Evolutionary conservation across 2,888 invertebrate genomes (phyloP).

Genomic region (Hypsopygia costalis): DNA sequence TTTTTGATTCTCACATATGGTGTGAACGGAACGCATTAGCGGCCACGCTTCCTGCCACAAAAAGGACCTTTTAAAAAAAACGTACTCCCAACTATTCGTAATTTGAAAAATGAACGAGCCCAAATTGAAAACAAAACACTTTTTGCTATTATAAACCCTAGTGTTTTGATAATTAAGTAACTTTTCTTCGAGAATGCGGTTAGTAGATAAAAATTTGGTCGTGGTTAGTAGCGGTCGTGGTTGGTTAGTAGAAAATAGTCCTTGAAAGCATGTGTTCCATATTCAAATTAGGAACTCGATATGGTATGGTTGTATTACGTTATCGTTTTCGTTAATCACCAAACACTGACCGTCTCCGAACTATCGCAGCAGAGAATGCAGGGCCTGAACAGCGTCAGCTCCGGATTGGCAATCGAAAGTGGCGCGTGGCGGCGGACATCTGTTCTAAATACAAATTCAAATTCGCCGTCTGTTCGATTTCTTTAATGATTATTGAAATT

Average conservation of each 20-base stretch:
- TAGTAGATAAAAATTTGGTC: too few relatives aligned
- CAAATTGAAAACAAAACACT: constrained; percentile 16
- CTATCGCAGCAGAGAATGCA: constrained; percentile 13
- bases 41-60: constrained; percentile 48
- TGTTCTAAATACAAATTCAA: constrained; percentile 48
- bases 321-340: constrained; percentile 13
- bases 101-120: constrained; percentile 45
- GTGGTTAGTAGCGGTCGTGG: too few relatives aligned
- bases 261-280: constrained; percentile 40
- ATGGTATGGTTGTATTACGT: constrained; percentile 18
- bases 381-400: constrained; percentile 36
- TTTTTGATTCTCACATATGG: constrained; percentile 60
- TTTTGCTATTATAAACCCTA: constrained; percentile 4
- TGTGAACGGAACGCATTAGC: constrained; percentile 60
- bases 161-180: neutral
- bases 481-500: constrained; percentile 75
- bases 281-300: constrained; percentile 50
- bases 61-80: constrained; percentile 29
- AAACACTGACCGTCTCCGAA: constrained; percentile 5
- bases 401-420: constrained; percentile 51
- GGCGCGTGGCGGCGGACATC: constrained; percentile 42
- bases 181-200: neutral
- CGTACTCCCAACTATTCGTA: constrained; percentile 34
- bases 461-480: constrained; percentile 47
- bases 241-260: too few relatives aligned